A percentile compares a stretch with the other conserved stretches of the same genome.
phyloP scores from a whole-genome alignment of 1,140 invertebrate species.

The Oppia nitens region DNA sequence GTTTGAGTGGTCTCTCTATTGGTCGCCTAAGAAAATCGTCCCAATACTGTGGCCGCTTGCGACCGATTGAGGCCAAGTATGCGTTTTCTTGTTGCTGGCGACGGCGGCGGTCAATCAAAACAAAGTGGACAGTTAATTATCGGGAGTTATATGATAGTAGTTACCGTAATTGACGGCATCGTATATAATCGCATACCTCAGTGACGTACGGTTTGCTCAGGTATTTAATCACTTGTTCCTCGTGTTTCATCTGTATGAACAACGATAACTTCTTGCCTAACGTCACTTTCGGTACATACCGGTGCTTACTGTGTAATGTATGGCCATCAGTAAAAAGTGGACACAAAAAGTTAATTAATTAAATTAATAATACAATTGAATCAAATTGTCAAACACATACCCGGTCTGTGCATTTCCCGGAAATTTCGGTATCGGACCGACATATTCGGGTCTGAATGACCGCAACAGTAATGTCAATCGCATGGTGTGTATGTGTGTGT shows the following conservation, averaged over 20 bases:
- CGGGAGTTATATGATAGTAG: slow-evolving; percentile 4
- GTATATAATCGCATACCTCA: background rate
- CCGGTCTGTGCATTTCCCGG: slow-evolving; percentile 9
- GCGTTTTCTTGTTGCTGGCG: slow-evolving; percentile 9
- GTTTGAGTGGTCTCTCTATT: slow-evolving; percentile 7
- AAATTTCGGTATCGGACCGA: slow-evolving; percentile 8
- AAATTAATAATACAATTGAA: slow-evolving; percentile 6
- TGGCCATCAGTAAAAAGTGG: background rate
- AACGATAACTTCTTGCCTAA: slow-evolving; percentile 3
- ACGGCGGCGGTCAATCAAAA: no score
- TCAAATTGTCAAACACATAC: slow-evolving; percentile 5
- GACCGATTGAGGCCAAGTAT: slow-evolving; percentile 5
- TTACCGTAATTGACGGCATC: background rate
- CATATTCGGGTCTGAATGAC: slow-evolving; percentile 9
- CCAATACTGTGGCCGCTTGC: slow-evolving; percentile 4
- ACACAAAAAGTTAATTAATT: background rate
- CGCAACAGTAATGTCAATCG: slow-evolving; percentile 1
- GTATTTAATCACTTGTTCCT: slow-evolving; percentile 17
- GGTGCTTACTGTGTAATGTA: slow-evolving; percentile 9
- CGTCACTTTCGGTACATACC: slow-evolving; percentile 14
- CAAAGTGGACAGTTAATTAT: background rate
- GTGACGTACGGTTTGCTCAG: slow-evolving; percentile 11
- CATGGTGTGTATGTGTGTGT: no score
- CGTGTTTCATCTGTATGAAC: background rate
- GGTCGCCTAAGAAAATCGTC: slow-evolving; percentile 9